These are phyloP conservation scores for Furcula furcula DNA, from an alignment of 2,888 invertebrate genomes.

Conservation along the genomic window DNA sequence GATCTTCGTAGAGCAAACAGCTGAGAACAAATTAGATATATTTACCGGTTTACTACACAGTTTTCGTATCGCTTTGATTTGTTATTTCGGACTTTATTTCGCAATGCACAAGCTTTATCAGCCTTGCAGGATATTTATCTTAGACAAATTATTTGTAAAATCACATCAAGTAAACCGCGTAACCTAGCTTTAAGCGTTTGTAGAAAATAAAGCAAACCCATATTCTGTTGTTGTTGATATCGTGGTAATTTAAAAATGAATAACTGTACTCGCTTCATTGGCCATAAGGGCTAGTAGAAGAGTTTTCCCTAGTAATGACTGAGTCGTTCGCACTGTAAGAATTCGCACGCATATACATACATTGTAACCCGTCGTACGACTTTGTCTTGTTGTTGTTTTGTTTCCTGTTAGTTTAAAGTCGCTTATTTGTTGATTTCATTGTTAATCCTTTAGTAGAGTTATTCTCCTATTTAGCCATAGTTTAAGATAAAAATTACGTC, in stretches of 20 bases:
- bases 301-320: constrained; percentile 5
- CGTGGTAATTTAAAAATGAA: constrained; percentile 7
- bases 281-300: constrained; percentile 11
- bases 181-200: not conserved
- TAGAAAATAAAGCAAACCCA: constrained; percentile 4
- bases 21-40: not conserved
- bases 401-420: no score
- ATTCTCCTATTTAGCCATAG: no score
- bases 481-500: no score
- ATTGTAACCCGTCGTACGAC: constrained; percentile 3
- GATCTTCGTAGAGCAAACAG: constrained; percentile 1
- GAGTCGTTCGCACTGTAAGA: constrained; percentile 5
- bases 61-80: not conserved
- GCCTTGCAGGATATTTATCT: not conserved
- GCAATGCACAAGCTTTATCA: not conserved
- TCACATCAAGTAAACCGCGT: not conserved
- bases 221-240: constrained; percentile 6
- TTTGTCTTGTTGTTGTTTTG: no score
- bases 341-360: constrained; percentile 7
- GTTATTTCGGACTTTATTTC: not conserved
- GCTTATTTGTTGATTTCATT: no score
- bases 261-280: constrained; percentile 9
- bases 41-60: not conserved
- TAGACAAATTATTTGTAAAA: not conserved
- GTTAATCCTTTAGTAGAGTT: no score